These are phyloP conservation scores for Pangasius macronema DNA, from an alignment of 2,797 vertebrate genomes.

Conservation along the genomic window DNA sequence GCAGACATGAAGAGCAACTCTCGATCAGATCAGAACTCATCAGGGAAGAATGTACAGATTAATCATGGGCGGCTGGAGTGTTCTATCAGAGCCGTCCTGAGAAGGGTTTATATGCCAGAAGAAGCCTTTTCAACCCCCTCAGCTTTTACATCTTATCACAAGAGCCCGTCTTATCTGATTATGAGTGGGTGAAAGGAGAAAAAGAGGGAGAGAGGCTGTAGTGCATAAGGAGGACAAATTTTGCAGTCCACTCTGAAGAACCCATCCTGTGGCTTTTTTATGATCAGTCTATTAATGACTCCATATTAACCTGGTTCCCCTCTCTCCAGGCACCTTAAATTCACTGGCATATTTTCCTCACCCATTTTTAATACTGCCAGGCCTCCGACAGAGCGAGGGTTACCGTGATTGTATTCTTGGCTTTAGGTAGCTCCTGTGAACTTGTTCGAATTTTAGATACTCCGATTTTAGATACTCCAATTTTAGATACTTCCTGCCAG, in stretches of 20 bases:
- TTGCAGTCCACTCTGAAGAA: conserved; percentile 57
- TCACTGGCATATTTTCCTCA: conserved; percentile 20
- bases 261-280: conserved; percentile 26
- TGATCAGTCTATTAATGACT: conserved; percentile 51
- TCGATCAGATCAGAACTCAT: not conserved
- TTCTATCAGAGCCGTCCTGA: conserved; percentile 8
- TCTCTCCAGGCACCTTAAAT: conserved; percentile 42
- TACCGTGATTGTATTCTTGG: conserved; percentile 22
- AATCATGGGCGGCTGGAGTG: not conserved
- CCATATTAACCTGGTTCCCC: conserved; percentile 59
- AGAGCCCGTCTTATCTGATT: conserved; percentile 34
- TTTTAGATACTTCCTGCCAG: not conserved
- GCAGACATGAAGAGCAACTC: not conserved
- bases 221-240: conserved; percentile 47
- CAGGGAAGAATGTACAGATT: conserved; percentile 16
- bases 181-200: conserved; percentile 25
- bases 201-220: not conserved
- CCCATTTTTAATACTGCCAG: conserved; percentile 27
- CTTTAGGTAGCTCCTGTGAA: conserved; percentile 7
- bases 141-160: conserved; percentile 20
- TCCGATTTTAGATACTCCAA: not conserved
- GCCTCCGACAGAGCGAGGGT: conserved; percentile 11
- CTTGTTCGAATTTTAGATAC: not conserved
- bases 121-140: conserved; percentile 38
- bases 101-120: conserved; percentile 25